A percentile compares a stretch with the other conserved stretches of the same genome.
These are phyloP conservation scores for Gibbula magus DNA, from an alignment of 2,888 invertebrate genomes.

Conservation along the genomic window DNA sequence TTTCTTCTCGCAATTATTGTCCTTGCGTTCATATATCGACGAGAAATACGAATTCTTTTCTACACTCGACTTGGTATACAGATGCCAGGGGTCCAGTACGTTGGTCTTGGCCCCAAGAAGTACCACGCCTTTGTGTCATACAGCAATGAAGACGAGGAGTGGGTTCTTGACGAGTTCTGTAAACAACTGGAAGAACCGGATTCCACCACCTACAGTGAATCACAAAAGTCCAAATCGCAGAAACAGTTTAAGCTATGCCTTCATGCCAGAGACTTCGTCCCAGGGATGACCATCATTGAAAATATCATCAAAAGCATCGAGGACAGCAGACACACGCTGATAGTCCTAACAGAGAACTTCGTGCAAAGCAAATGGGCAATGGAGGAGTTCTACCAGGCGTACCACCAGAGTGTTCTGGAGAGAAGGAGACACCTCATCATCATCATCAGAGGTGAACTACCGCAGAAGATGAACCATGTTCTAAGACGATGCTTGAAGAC, in stretches of 20 bases:
- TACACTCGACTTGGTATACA: constrained; percentile 64
- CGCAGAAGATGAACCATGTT: constrained; percentile 89
- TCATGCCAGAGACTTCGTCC: constrained; percentile 47
- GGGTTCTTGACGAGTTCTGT: constrained; percentile 88
- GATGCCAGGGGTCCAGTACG: constrained; percentile 51
- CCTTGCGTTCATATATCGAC: constrained; percentile 23
- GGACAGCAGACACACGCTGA: constrained; percentile 87
- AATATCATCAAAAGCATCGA: constrained; percentile 91
- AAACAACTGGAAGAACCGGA: constrained; percentile 87
- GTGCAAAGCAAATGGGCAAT: constrained; percentile 93
- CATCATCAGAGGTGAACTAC: constrained; percentile 88
- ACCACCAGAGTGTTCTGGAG: constrained; percentile 86
- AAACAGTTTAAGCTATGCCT: constrained; percentile 23
- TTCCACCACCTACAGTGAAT: constrained; percentile 73
- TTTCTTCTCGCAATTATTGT: constrained; percentile 27
- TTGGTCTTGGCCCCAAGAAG: constrained; percentile 20
- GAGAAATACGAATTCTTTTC: constrained; percentile 53
- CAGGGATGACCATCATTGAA: constrained; percentile 81
- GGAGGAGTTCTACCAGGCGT: constrained; percentile 90
- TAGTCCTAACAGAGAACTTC: constrained; percentile 91
- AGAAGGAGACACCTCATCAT: constrained; percentile 87
- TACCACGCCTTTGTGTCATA: constrained; percentile 94
- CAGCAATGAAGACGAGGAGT: constrained; percentile 90
- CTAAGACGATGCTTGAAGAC: constrained; percentile 90
- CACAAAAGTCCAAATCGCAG: not conserved